Evolutionary conservation across 2,888 invertebrate species (phyloP).

Genomic region (Rhimphoctona megacephalus): DNA sequence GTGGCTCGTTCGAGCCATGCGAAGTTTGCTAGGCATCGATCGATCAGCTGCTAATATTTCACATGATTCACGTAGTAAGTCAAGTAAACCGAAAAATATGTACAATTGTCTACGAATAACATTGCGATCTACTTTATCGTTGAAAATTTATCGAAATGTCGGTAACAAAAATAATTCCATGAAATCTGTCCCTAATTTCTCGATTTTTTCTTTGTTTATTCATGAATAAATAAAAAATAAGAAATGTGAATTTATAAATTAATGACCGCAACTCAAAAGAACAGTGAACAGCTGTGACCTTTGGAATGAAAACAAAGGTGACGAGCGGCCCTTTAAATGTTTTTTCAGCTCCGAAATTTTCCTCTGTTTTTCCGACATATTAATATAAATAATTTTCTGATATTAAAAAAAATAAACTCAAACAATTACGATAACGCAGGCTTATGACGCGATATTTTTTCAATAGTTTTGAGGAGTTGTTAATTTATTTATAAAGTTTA

Average conservation of each 20-base stretch:
- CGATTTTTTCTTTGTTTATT: not conserved
- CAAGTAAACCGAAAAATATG: not conserved
- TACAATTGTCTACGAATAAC: not conserved
- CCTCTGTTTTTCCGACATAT: not conserved
- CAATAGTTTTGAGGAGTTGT: too few relatives aligned
- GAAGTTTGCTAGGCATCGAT: constrained; percentile 19
- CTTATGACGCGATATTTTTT: too few relatives aligned
- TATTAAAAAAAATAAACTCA: not conserved
- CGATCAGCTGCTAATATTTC: constrained; percentile 47
- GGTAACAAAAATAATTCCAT: not conserved
- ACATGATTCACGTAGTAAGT: constrained; percentile 13
- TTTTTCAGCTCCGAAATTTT: not conserved
- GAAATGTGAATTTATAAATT: not conserved
- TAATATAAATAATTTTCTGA: not conserved
- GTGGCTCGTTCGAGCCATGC: constrained; percentile 1
- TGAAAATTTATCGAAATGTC: not conserved
- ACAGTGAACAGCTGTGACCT: not conserved
- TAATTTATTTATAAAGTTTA: too few relatives aligned
- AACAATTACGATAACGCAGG: not conserved
- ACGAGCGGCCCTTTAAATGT: not conserved
- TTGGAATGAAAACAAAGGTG: not conserved
- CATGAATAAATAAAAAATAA: not conserved
- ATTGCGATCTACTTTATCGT: not conserved
- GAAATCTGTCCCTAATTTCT: not conserved
- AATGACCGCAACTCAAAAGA: not conserved